Base-by-base conservation (phyloP, 2,113 vertebrate species). In the Mustelus asterias region DNA sequence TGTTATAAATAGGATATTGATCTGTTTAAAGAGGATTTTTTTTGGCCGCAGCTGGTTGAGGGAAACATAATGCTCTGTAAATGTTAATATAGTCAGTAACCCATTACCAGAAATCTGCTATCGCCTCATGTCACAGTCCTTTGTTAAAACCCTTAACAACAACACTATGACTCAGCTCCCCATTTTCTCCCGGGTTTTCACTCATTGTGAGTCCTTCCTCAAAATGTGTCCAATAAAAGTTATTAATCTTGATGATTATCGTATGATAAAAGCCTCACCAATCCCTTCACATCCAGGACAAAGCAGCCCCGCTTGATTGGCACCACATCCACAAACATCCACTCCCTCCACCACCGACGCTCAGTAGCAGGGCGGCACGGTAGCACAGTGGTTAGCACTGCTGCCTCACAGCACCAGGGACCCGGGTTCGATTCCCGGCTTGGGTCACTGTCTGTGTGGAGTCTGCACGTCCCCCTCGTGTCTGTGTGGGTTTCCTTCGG, bases 1-100 rank as follows among this genome's bases (percentile, higher is more conserved):
- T 60, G 48, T 90, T 95, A 76, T 95, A 95, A 95, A 95, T 95
- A 95, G 94, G 72, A 76, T 95, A 95, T 95, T 70, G 94, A 95
- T 95, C 69, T 29, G 41, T 72, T 76, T 95, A 70, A 95, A 95
- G 69, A 95, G 69, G 69, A 10, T 72, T 95, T 76, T 95, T n/a
- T 76, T 76, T 72, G 18, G 44, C 92, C 20, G 44, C 92, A 94
- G 18, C 69, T 95, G 67, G 54, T 95, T 76, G 44, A 72, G 37
- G 67, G 14, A 95, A 41, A 44, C 41, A 70, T 72, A 95, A 70
- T 76, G 94, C 41, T n/a, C 13, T 26, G 41, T 48, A 9, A 95
- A 95, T 76, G 94, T 76, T 95, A 95, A 95, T 95, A 67, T 70
- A 37, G 13, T 48, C 94, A 72, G 69, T 95, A 72, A 95, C 48